Evolutionary conservation across 2,797 vertebrate genomes (phyloP), one percentile per base, ranked within the genome.

Genomic region (Lutjanus campechanus): DNA sequence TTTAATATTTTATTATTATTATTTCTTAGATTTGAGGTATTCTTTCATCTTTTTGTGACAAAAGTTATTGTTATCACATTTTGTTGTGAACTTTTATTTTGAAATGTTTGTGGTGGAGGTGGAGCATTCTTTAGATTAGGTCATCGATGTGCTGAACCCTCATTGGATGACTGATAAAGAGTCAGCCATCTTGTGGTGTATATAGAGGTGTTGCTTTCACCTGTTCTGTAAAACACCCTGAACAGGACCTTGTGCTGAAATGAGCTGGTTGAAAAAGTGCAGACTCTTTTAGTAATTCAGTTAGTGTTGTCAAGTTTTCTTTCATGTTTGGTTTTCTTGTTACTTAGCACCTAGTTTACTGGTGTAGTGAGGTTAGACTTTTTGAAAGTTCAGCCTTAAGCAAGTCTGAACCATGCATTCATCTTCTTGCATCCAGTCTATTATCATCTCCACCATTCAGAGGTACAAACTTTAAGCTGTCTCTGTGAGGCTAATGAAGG

Each of bases 11-110:
- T 2, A 3, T 11, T n/a, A 4, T 25, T 25, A 25, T 25, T 36
- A 36, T n/a, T n/a, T 20, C 12, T 15, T 49, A 16, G 0, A 25
- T 15, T 43, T 72, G 0, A 8, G 1, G 1, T 46, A 3, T 29
- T 19, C 29, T 11, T n/a, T 1, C 11, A 17, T 72, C 9, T n/a
- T 20, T 43, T 50, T 2, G 7, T 43, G n/a, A 43, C 4, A 61
- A 41, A 5, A 1, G 8, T 46, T 58, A 7, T 41, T n/a, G 1
- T 54, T 16, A 8, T 11, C 13, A 22, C 0, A 20, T 5, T 53
- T 58, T 11, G 2, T 17, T 41, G 7, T 13, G 36, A 25, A 43
- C 22, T 12, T 81, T 70, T 70, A 54, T 49, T 81, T 61, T 69
- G 65, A 69, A 44, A 58, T 19, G 9, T 10, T 10, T 40, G 7